Base-by-base conservation (phyloP, 2,113 vertebrate species). In the Podocnemis expansa region DNA sequence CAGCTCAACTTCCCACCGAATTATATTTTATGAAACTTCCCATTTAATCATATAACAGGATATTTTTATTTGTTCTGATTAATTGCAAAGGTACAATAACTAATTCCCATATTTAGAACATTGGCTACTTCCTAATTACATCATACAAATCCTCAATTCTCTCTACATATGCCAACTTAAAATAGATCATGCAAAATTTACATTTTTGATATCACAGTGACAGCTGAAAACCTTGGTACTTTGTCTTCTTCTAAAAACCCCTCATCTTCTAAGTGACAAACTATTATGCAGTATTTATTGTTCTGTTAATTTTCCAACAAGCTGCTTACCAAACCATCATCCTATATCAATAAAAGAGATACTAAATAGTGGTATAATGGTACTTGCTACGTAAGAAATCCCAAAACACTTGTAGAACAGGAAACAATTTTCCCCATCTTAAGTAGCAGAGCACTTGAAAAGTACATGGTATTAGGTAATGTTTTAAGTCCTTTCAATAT, bases 131-230 rank as follows among this genome's bases (percentile, higher is more conserved):
- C 93, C 80, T 88, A 81, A 70, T 94, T 89, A 75, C 80, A 90
- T 79, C 75, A 12, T 51, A 70, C 54, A 73, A 89, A 89, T 84
- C 8, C 56, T 90, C 87, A 94, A 93, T 91, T 87, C 3, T 92
- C 25, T 80, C 51, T 86, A 89, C 83, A 70, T 52, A 92, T 70
- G 6, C 34, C 82, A 88, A 14, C 63, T 84, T 87, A 95, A 95
- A 93, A 90, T 90, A 93, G 91, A 52, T 87, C 81, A 81, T 76
- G 49, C 4, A 38, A 8, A 80, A 78, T 93, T 85, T 89, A 87
- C 13, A 79, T 52, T 92, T 91, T 78, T 47, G 75, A 5, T n/a
- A 67, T 34, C 34, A n/a, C n/a, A 34, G 34, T 67, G n/a, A 67
- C 34, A 67, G 19, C 2, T 29, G 11, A 75, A 75, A 75, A 75